These are phyloP conservation scores for Gymnosoma rotundatum DNA, from an alignment of 2,888 invertebrate species.

Conservation along the genomic window DNA sequence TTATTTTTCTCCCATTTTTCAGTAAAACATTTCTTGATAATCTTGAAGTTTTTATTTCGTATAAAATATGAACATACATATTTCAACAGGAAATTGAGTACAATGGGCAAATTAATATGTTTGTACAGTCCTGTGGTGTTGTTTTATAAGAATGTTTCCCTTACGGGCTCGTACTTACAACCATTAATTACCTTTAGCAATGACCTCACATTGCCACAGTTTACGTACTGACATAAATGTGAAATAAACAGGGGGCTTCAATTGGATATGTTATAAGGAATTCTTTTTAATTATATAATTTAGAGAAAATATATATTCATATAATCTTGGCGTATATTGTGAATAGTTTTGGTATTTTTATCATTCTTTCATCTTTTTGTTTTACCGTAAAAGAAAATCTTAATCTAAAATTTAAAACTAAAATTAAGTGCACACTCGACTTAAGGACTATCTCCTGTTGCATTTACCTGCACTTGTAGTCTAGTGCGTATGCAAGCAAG, in stretches of 20 bases:
- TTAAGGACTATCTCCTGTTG: conserved; percentile 12
- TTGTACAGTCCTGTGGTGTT: conserved; percentile 7
- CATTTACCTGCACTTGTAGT: conserved; percentile 3
- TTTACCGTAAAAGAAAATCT: too few relatives aligned
- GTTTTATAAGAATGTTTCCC: not conserved
- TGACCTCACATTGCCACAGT: conserved; percentile 40
- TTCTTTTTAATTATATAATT: not conserved
- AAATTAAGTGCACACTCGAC: not conserved
- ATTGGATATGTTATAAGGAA: not conserved
- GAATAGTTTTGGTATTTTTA: too few relatives aligned
- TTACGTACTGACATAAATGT: not conserved
- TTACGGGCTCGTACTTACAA: conserved; percentile 8
- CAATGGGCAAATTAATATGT: conserved; percentile 21
- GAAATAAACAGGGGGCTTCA: not conserved
- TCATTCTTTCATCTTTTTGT: too few relatives aligned
- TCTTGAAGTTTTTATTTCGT: too few relatives aligned
- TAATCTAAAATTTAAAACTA: too few relatives aligned
- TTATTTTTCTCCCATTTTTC: too few relatives aligned
- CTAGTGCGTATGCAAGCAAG: not conserved
- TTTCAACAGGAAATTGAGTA: conserved; percentile 9
- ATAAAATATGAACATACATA: too few relatives aligned
- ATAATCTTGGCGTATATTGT: too few relatives aligned
- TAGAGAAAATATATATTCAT: too few relatives aligned
- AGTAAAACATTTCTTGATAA: too few relatives aligned
- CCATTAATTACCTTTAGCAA: conserved; percentile 55